phyloP scores from a whole-genome alignment of 1,140 invertebrate genomes.

The Oncopodura yosiiana region DNA sequence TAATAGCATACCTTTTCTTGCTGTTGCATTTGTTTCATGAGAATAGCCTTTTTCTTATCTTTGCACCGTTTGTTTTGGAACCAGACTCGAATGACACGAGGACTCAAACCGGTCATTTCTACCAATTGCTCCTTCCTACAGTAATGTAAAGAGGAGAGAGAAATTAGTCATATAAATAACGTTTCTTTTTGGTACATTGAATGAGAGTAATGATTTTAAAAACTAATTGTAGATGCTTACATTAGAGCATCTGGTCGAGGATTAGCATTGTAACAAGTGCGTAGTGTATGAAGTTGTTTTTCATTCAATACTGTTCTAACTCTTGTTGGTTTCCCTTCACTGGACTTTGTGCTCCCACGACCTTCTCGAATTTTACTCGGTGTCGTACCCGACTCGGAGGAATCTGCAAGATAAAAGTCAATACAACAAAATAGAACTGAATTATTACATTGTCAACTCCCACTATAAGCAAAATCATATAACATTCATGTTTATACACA shows the following conservation, averaged over 20 bases:
- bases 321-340: slow-evolving; percentile 88
- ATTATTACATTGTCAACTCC: no score
- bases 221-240: slow-evolving; percentile 42
- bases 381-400: slow-evolving; percentile 38
- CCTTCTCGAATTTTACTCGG: slow-evolving; percentile 39
- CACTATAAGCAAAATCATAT: no score
- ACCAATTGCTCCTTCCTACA: slow-evolving; percentile 97
- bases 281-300: slow-evolving; percentile 91
- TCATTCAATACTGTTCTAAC: slow-evolving; percentile 97
- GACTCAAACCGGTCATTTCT: slow-evolving; percentile 94
- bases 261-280: slow-evolving; percentile 90
- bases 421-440: no score
- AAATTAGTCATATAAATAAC: no score
- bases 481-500: no score
- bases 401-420: slow-evolving; percentile 27
- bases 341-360: slow-evolving; percentile 48
- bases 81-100: slow-evolving; percentile 93
- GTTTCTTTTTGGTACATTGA: neutral
- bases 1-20: slow-evolving; percentile 78
- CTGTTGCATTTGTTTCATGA: slow-evolving; percentile 93
- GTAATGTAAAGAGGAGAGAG: no score
- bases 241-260: slow-evolving; percentile 95
- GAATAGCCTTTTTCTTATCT: slow-evolving; percentile 94
- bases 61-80: slow-evolving; percentile 99
- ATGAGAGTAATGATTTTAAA: neutral